Percentiles rank a stretch among this genome's conserved stretches.
phyloP scores from a whole-genome alignment of 2,797 vertebrate genomes.

The Loris lydekkerianus region DNA sequence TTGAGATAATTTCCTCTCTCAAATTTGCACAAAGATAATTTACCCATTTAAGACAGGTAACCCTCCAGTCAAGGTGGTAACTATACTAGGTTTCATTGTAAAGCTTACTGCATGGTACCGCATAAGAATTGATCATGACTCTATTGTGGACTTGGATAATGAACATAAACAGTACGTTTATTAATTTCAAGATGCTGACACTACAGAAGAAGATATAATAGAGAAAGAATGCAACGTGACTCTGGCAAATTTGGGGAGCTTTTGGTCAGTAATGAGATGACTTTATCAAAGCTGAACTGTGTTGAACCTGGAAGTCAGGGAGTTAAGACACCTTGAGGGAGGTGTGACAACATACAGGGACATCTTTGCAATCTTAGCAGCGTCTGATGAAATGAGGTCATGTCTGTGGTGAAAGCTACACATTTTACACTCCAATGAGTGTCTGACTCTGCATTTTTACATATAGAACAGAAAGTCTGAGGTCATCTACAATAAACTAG shows the following conservation, averaged over 20 bases:
- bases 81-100: background rate
- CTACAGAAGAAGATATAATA: background rate
- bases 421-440: background rate
- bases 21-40: slow-evolving; percentile 48
- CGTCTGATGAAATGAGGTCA: background rate
- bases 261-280: background rate
- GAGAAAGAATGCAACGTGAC: background rate
- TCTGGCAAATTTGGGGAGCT: background rate
- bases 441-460: background rate
- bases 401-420: background rate
- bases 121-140: background rate
- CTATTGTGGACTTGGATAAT: background rate
- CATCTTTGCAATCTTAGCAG: background rate
- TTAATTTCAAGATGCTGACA: slow-evolving; percentile 24
- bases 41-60: background rate
- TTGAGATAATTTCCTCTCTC: slow-evolving; percentile 59
- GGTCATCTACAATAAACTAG: background rate
- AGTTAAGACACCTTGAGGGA: background rate
- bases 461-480: background rate
- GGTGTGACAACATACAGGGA: background rate
- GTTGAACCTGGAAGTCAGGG: background rate
- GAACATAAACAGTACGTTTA: background rate
- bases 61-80: background rate
- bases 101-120: background rate
- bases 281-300: background rate